Percentiles rank a stretch among this genome's conserved stretches.
phyloP scores from a whole-genome alignment of 2,113 vertebrate species.

The Hippocampus comes region DNA sequence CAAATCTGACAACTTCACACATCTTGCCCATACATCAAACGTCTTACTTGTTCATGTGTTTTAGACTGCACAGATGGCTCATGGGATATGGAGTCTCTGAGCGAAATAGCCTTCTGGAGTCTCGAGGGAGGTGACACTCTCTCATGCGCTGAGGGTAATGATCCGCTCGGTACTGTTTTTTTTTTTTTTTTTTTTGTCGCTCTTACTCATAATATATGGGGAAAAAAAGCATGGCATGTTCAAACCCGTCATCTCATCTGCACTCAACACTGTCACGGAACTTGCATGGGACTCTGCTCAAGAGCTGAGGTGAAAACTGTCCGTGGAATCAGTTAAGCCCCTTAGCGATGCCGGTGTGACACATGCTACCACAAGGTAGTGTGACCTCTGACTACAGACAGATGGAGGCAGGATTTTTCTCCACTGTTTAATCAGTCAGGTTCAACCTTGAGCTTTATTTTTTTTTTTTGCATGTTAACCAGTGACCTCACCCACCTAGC shows the following conservation, averaged over 20 bases:
- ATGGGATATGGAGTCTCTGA: constrained; percentile 72
- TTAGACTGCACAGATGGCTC: constrained; percentile 69
- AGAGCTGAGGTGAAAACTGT: constrained; percentile 22
- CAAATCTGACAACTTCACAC: background rate
- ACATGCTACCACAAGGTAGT: constrained; percentile 39
- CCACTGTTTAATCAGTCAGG: constrained; percentile 58
- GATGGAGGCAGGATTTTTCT: constrained; percentile 61
- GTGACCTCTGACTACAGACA: constrained; percentile 56
- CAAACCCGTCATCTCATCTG: constrained; percentile 41
- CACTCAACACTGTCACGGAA: constrained; percentile 18
- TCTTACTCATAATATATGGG: constrained; percentile 34
- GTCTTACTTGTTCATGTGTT: constrained; percentile 53
- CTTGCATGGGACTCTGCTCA: constrained; percentile 30
- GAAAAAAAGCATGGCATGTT: constrained; percentile 53
- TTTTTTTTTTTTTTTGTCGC: constrained; percentile 17
- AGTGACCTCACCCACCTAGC: constrained; percentile 36
- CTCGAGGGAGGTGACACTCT: constrained; percentile 72
- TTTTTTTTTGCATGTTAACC: constrained; percentile 48
- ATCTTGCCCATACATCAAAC: constrained; percentile 9
- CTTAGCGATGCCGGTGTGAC: constrained; percentile 54
- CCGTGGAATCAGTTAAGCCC: constrained; percentile 54
- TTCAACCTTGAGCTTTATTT: constrained; percentile 50
- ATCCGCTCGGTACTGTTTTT: constrained; percentile 32
- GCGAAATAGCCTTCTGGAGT: constrained; percentile 79
- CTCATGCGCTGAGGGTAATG: constrained; percentile 66